A percentile compares a stretch with the other conserved stretches of the same genome.
Conservation (phyloP, 2,797 vertebrate species). For the Pteronotus mesoamericanus region DNA sequence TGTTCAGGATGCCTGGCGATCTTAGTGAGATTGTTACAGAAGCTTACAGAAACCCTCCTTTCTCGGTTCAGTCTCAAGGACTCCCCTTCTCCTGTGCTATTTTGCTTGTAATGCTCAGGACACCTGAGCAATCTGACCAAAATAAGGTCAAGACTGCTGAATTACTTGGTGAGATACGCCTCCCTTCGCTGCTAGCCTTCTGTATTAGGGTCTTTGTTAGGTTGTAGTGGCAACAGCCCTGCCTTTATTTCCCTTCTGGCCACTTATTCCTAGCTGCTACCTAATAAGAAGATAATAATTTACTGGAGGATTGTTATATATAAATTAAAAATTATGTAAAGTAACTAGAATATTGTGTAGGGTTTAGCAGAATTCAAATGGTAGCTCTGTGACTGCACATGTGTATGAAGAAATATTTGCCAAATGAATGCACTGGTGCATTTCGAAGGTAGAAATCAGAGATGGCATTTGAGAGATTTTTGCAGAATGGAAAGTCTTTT, state of each 20-base stretch:
- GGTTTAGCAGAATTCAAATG: neutral
- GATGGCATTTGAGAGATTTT: neutral
- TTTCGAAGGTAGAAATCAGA: neutral
- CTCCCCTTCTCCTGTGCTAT: neutral
- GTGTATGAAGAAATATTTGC: neutral
- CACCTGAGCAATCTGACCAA: neutral
- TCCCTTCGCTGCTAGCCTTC: too few species aligned
- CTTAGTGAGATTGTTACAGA: neutral
- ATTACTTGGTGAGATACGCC: neutral
- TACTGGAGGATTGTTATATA: neutral
- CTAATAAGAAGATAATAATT: neutral
- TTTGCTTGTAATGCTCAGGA: neutral
- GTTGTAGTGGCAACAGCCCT: neutral
- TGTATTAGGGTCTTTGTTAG: neutral
- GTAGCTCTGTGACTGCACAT: neutral
- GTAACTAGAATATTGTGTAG: neutral
- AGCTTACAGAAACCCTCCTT: neutral
- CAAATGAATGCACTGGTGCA: neutral
- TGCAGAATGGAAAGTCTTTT: neutral
- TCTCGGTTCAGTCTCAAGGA: neutral
- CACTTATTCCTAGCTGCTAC: neutral
- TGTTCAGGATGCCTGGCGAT: neutral
- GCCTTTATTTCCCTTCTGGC: neutral
- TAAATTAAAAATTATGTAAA: neutral
- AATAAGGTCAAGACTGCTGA: neutral